Base-by-base conservation (phyloP, 2,888 invertebrate species). In the Germaria angustata region DNA sequence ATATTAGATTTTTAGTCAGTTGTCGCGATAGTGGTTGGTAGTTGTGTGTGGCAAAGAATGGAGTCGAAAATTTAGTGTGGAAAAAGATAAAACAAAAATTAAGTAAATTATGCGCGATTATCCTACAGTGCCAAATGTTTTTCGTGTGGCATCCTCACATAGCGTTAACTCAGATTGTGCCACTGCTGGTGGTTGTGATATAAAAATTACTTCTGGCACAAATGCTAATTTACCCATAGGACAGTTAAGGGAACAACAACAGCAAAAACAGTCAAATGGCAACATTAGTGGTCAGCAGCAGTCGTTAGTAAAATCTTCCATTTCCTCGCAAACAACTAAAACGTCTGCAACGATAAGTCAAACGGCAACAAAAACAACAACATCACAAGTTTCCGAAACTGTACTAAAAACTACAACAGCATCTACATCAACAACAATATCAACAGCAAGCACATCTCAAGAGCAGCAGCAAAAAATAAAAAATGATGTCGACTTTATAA, bases 111-210 rank as follows among this genome's bases (percentile, higher is more conserved):
- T 91, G 90, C 88, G 88, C 84, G 89, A 91, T 86, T 89, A 89
- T 88, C 88, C 88, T 9, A 86, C 88, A 65, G 87, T 90, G 84
- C 90, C 90, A 75, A 90, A 89, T 88, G 90, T 91, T 34, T 91
- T 91, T 86, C 90, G 90, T 68, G 89, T 88, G 73, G 88, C 88
- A 57, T 90, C 90, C 68, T 86, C 88, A 34, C 89, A 88, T 71
- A 89, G 87, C 78, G 87, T 88, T 57, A 88, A 90, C 80, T 87
- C 86, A 65, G 83, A 88, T 71, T 84, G 81, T 53, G 22, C 36
- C 7, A 34, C 39, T 55, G n/a, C 65, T 51, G 44, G 28, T 41
- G 61, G 63, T 55, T 63, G 69, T 51, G 72, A 65, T 79, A 68
- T 68, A 51, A 77, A 72, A 77, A 77, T 72, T 68, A 75, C 66